A percentile compares a stretch with the other conserved stretches of the same genome.
These are phyloP conservation scores for Phlogophora meticulosa DNA, from an alignment of 2,888 invertebrate species.

Conservation along the genomic window DNA sequence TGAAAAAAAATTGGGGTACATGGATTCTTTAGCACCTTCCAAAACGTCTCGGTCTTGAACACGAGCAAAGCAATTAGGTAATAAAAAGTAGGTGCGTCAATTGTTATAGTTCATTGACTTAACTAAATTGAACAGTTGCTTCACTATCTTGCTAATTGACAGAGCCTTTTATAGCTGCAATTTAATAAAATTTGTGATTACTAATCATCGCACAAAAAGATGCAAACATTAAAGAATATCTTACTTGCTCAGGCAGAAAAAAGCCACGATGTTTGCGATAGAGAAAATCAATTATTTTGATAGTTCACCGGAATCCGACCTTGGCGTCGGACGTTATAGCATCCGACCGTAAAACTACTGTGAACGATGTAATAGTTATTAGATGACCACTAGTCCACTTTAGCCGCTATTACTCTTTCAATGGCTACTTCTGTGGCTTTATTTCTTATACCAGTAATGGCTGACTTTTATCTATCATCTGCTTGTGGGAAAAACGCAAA, in stretches of 20 bases:
- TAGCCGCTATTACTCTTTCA: conserved; percentile 35
- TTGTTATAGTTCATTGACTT: conserved; percentile 27
- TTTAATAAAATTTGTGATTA: not conserved
- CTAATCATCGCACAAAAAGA: conserved; percentile 7
- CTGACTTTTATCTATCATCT: conserved; percentile 36
- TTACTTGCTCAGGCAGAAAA: conserved; percentile 17
- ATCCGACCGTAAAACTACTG: conserved; percentile 63
- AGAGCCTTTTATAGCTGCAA: not conserved
- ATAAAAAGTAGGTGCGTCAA: not conserved
- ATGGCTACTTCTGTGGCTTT: conserved; percentile 54
- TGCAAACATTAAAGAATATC: not conserved
- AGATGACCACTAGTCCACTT: conserved; percentile 58
- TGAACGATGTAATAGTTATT: conserved; percentile 62
- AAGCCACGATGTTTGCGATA: conserved; percentile 29
- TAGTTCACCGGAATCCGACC: conserved; percentile 53
- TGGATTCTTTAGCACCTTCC: not conserved
- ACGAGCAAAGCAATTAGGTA: not conserved
- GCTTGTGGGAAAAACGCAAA: conserved; percentile 45
- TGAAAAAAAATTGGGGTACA: not conserved
- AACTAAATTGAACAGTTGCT: not conserved
- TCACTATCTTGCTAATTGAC: not conserved
- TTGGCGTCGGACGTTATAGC: conserved; percentile 57
- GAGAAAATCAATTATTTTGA: conserved; percentile 56
- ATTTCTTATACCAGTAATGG: conserved; percentile 44
- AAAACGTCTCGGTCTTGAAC: too few relatives aligned